phyloP scores from a whole-genome alignment of 2,113 vertebrate species.

The Megalops atlanticus region DNA sequence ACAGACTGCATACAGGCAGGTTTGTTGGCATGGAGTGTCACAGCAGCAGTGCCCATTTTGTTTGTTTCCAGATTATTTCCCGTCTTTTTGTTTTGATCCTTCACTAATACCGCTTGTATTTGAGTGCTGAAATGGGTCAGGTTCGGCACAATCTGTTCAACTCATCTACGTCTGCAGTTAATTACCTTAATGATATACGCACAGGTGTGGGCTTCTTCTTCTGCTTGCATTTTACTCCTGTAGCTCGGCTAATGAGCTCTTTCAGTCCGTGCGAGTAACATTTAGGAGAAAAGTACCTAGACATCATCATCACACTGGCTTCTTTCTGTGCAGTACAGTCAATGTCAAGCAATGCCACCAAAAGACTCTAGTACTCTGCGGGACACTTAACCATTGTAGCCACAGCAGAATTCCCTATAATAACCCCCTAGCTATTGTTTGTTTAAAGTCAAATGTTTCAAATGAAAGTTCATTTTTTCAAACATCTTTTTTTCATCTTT shows the following conservation, averaged over 20 bases:
- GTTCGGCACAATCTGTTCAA: background rate
- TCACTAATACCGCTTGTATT: background rate
- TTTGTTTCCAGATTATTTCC: background rate
- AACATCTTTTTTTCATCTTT: conserved; percentile 62
- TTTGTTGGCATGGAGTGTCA: background rate
- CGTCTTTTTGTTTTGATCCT: background rate
- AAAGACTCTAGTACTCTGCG: conserved; percentile 40
- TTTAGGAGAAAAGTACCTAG: background rate
- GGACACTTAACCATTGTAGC: conserved; percentile 44
- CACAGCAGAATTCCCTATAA: conserved; percentile 56
- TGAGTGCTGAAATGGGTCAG: background rate
- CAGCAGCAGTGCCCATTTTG: background rate
- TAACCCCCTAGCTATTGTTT: conserved; percentile 52
- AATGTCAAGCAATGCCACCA: conserved; percentile 36
- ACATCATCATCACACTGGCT: background rate
- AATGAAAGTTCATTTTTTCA: conserved; percentile 34
- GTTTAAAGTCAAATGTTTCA: conserved; percentile 58
- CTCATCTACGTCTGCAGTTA: conserved; percentile 14
- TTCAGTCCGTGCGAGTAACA: background rate
- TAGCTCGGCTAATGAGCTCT: background rate
- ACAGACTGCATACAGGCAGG: background rate
- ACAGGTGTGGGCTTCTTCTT: conserved; percentile 13
- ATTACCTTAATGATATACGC: conserved; percentile 6
- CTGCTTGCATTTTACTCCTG: background rate
- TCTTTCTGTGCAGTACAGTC: background rate